phyloP scores from a whole-genome alignment of 2,113 vertebrate genomes.

The Corydoras maculifer region DNA sequence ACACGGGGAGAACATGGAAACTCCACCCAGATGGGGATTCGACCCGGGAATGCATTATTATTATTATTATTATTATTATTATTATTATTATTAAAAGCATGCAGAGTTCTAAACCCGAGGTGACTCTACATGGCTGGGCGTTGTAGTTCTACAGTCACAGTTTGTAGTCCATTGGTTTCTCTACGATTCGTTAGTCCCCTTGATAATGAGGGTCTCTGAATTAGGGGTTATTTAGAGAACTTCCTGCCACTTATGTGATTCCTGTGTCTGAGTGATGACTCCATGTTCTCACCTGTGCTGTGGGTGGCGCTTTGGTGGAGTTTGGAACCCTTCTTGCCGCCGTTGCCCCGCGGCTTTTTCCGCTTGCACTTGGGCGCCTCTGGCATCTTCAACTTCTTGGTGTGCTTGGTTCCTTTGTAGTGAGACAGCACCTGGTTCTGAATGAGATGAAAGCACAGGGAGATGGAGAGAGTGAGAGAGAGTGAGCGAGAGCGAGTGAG shows the following conservation, averaged over 20 bases:
- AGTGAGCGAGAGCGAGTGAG: too few species aligned
- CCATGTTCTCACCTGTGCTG: not conserved
- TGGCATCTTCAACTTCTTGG: not conserved
- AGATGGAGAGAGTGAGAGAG: not conserved
- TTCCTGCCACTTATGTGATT: not conserved
- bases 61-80: too few species aligned
- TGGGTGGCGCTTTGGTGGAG: conserved; percentile 58
- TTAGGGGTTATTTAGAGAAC: not conserved
- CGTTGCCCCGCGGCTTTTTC: not conserved
- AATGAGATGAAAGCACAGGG: not conserved
- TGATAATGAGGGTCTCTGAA: not conserved
- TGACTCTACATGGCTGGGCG: too few species aligned
- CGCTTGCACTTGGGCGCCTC: not conserved
- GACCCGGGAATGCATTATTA: too few species aligned
- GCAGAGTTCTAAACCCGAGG: too few species aligned
- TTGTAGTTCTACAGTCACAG: too few species aligned
- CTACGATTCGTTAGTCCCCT: too few species aligned
- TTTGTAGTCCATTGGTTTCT: too few species aligned
- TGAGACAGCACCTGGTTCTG: not conserved
- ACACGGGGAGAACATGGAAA: too few species aligned
- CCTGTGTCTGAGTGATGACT: too few species aligned
- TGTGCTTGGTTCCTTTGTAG: conserved; percentile 1
- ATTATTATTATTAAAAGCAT: too few species aligned
- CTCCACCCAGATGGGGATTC: too few species aligned
- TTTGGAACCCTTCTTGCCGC: not conserved